Evolutionary conservation across 2,113 vertebrate species (phyloP).

Genomic region (Jaculus jaculus): DNA sequence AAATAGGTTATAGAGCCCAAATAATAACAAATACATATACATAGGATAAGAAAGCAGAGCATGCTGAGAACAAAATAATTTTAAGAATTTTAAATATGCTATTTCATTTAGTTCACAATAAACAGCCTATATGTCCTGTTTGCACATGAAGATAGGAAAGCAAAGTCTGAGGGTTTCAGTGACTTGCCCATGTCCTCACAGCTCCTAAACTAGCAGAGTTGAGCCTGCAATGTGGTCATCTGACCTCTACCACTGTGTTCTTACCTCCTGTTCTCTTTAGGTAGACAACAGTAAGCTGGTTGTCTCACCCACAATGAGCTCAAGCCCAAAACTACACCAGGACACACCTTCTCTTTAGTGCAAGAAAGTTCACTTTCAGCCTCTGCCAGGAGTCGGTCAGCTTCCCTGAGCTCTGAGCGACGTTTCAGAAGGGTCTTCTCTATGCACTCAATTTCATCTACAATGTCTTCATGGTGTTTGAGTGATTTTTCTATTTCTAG

Average conservation of each 20-base stretch:
- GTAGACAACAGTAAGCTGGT: not conserved
- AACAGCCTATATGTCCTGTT: not conserved
- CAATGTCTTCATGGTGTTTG: constrained; percentile 81
- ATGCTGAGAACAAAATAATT: not conserved
- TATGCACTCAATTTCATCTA: constrained; percentile 87
- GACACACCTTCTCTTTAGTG: constrained; percentile 85
- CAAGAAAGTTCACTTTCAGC: constrained; percentile 87
- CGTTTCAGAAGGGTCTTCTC: constrained; percentile 92
- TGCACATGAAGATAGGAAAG: not conserved
- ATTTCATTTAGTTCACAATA: not conserved
- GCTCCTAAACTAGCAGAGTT: not conserved
- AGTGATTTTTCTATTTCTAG: constrained; percentile 83
- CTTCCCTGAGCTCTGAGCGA: constrained; percentile 89
- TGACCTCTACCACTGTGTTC: not conserved
- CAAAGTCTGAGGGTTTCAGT: not conserved
- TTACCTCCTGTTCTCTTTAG: not conserved
- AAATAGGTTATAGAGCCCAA: not conserved
- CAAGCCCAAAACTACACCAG: not conserved
- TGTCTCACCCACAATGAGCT: not conserved
- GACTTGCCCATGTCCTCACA: not conserved
- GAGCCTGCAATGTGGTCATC: not conserved
- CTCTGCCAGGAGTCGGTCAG: constrained; percentile 89
- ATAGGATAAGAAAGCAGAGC: not conserved
- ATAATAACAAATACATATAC: not conserved
- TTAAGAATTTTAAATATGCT: not conserved